These are phyloP conservation scores for Myotis yumanensis DNA, from an alignment of 2,113 vertebrate species.

Conservation along the genomic window DNA sequence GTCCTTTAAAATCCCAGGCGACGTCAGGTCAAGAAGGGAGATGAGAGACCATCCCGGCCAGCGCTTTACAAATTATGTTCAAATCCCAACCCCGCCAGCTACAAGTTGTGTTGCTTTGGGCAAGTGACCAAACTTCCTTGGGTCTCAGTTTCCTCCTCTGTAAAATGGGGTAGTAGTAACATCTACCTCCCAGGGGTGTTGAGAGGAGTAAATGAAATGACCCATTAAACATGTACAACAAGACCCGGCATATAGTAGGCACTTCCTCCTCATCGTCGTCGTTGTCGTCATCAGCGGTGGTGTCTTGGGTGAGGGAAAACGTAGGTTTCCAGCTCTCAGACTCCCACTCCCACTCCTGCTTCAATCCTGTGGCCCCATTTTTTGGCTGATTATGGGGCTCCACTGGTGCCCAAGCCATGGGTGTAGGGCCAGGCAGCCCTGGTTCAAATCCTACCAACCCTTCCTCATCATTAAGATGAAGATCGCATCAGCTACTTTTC, in stretches of 20 bases:
- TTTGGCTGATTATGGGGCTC: not conserved
- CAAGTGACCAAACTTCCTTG: not conserved
- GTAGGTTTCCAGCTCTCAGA: not conserved
- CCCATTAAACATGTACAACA: too few relatives aligned
- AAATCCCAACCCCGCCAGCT: too few relatives aligned
- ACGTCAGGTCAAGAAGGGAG: not conserved
- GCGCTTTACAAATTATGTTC: not conserved
- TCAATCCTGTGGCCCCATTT: not conserved
- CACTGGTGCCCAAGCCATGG: not conserved
- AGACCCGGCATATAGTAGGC: not conserved
- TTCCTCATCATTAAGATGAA: not conserved
- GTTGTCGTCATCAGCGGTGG: not conserved
- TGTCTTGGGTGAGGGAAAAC: not conserved
- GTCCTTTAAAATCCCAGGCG: not conserved
- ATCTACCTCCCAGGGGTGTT: not conserved
- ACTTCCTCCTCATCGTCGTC: not conserved
- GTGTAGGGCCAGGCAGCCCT: not conserved
- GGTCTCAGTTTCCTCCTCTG: not conserved
- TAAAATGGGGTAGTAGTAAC: not conserved
- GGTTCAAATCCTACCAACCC: not conserved
- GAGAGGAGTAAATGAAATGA: not conserved
- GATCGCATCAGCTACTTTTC: not conserved
- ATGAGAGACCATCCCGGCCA: too few relatives aligned
- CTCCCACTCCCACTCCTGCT: not conserved
- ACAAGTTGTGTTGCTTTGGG: not conserved